These are phyloP conservation scores for Vidua macroura DNA, from an alignment of 2,113 vertebrate species.

Conservation along the genomic window DNA sequence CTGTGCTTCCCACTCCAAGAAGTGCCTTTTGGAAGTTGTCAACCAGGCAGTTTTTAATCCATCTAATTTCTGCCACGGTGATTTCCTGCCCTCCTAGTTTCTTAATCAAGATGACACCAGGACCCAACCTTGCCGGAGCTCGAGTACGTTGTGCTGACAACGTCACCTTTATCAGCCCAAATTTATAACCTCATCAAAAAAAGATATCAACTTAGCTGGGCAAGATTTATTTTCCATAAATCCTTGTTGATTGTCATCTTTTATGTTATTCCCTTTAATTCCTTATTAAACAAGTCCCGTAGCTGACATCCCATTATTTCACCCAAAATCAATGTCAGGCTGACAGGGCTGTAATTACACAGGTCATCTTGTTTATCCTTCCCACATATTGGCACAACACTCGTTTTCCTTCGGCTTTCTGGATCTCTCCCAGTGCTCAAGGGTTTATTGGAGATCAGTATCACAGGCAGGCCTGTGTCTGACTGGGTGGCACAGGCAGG, in stretches of 20 bases:
- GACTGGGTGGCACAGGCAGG: neutral
- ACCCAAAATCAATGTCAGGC: conserved; percentile 48
- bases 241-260: conserved; percentile 47
- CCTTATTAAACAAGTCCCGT: conserved; percentile 58
- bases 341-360: conserved; percentile 50
- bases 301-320: conserved; percentile 42
- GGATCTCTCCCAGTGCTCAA: neutral
- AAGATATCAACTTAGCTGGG: conserved; percentile 15
- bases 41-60: neutral
- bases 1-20: neutral
- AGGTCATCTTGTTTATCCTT: conserved; percentile 53
- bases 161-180: conserved; percentile 34
- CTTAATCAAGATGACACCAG: conserved; percentile 50
- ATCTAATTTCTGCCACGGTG: neutral
- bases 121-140: neutral
- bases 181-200: conserved; percentile 59
- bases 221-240: conserved; percentile 52
- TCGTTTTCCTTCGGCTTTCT: neutral
- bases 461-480: neutral
- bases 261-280: conserved; percentile 58
- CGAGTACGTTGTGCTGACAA: neutral
- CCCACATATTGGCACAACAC: neutral
- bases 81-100: conserved; percentile 27
- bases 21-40: neutral
- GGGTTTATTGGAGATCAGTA: conserved; percentile 35